phyloP scores from a whole-genome alignment of 2,113 vertebrate genomes.

The Uropsilus gracilis region DNA sequence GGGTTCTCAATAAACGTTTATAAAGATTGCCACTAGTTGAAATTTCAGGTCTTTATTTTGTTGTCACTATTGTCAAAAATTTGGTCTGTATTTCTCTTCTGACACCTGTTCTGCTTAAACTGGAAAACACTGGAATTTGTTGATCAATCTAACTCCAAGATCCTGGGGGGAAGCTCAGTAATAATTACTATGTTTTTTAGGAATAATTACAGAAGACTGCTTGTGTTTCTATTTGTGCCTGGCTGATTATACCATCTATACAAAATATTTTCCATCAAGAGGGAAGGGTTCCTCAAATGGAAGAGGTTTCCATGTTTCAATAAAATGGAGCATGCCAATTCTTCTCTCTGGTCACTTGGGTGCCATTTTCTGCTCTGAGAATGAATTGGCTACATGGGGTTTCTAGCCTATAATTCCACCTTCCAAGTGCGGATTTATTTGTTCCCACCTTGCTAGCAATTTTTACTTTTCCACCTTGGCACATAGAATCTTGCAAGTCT shows the following conservation, averaged over 20 bases:
- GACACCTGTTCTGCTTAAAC: background rate
- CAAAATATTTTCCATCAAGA: background rate
- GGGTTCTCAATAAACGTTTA: background rate
- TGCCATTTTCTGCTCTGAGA: background rate
- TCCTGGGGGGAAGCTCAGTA: background rate
- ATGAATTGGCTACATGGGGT: background rate
- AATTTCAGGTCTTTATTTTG: slow-evolving; percentile 33
- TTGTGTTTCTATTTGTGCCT: background rate
- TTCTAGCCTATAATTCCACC: slow-evolving; percentile 30
- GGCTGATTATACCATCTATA: background rate
- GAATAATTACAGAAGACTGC: background rate
- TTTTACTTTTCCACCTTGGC: slow-evolving; percentile 80
- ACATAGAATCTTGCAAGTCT: slow-evolving; percentile 76
- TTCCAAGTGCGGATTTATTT: slow-evolving; percentile 76
- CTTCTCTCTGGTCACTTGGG: slow-evolving; percentile 2
- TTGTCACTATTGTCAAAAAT: background rate
- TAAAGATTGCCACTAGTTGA: background rate
- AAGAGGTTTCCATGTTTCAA: background rate
- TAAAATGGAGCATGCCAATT: background rate
- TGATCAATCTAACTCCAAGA: background rate
- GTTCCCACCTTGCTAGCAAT: slow-evolving; percentile 67
- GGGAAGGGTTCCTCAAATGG: background rate
- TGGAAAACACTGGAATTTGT: background rate
- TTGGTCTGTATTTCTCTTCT: slow-evolving; percentile 38
- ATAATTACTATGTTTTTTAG: slow-evolving; percentile 5